Percentiles rank a stretch among this genome's conserved stretches.
These are phyloP conservation scores for Rhopalosiphum maidis DNA, from an alignment of 1,140 invertebrate genomes.

Conservation along the genomic window DNA sequence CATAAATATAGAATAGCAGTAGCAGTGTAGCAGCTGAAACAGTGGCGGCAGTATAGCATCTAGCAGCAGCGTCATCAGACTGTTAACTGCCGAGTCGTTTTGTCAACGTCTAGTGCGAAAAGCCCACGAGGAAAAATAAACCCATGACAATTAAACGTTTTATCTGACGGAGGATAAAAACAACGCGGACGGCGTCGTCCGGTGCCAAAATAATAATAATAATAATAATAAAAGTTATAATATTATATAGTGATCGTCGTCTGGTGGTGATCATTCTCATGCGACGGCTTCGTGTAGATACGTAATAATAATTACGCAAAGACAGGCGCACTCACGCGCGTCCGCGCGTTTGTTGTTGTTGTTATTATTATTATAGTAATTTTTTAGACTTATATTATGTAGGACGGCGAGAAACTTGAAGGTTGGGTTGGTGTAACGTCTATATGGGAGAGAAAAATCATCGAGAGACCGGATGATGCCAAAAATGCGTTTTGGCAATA, in stretches of 20 bases:
- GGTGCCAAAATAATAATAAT: constrained; percentile 41
- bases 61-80: constrained; percentile 20
- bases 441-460: neutral
- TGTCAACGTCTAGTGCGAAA: constrained; percentile 55
- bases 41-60: neutral
- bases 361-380: neutral
- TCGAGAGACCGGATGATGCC: constrained; percentile 36
- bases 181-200: neutral
- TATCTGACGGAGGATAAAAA: constrained; percentile 45
- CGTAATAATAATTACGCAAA: constrained; percentile 10
- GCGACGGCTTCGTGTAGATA: neutral
- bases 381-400: neutral
- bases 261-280: neutral
- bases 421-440: neutral
- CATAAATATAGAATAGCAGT: constrained; percentile 47
- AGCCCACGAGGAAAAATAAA: constrained; percentile 32
- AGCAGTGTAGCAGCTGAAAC: too few species aligned
- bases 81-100: constrained; percentile 55
- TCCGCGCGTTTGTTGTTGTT: neutral
- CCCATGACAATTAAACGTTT: constrained; percentile 52
- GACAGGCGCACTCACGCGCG: neutral
- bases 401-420: neutral
- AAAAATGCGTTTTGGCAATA: constrained; percentile 56
- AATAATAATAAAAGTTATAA: neutral
- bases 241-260: neutral